Evolutionary conservation across 2,888 invertebrate species (phyloP).

Genomic region (Andricus curvator): DNA sequence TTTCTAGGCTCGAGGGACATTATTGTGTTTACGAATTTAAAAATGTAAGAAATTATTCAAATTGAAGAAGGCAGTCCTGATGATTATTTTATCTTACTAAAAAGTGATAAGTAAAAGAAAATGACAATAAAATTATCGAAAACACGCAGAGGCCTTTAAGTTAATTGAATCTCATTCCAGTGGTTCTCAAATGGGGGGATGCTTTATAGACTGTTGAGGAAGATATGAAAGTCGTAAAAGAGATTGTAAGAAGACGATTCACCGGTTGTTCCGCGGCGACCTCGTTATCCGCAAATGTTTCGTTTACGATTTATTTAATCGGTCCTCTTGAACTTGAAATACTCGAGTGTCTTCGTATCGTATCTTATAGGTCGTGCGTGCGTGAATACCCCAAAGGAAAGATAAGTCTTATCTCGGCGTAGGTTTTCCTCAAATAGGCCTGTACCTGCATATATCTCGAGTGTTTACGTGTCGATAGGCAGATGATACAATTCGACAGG

Average conservation of each 20-base stretch:
- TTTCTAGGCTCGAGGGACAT: neutral
- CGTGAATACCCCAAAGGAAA: conserved; percentile 32
- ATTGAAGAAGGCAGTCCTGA: no score
- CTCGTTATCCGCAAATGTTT: conserved; percentile 29
- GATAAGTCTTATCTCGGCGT: conserved; percentile 47
- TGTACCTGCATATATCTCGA: conserved; percentile 50
- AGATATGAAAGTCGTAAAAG: conserved; percentile 27
- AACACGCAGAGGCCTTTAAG: neutral
- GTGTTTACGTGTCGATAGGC: conserved; percentile 47
- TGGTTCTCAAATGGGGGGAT: conserved; percentile 3
- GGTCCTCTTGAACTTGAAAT: conserved; percentile 40
- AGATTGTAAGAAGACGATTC: conserved; percentile 13
- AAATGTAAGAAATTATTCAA: neutral
- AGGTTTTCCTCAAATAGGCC: conserved; percentile 39
- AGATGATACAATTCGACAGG: conserved; percentile 14
- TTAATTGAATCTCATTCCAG: neutral
- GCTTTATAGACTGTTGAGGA: conserved; percentile 28
- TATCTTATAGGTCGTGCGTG: conserved; percentile 29
- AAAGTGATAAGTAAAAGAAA: neutral
- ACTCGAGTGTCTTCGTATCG: conserved; percentile 26
- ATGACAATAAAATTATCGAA: neutral
- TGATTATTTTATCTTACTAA: no score
- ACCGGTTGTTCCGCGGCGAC: neutral
- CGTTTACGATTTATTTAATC: conserved; percentile 35
- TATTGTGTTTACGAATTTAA: neutral